Conservation (phyloP, 2,888 invertebrate genomes). For the Crematogaster levior region DNA sequence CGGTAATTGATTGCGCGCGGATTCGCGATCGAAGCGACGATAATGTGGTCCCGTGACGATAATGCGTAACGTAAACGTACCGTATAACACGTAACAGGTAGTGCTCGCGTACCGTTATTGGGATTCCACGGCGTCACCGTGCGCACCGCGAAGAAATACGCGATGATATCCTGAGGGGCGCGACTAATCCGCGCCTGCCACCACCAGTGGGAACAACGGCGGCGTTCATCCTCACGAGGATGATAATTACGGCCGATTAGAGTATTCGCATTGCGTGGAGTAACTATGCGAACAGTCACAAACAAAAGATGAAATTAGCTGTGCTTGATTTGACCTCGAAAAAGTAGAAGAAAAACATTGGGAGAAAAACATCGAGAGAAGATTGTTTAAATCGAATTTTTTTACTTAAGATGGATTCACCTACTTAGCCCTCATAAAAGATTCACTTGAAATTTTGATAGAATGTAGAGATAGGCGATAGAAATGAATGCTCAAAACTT, state of each 20-base stretch:
- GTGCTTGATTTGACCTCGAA: neutral
- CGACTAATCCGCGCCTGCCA: constrained; percentile 28
- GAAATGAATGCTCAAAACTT: too few species aligned
- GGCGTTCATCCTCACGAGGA: constrained; percentile 39
- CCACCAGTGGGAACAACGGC: constrained; percentile 27
- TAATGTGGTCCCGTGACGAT: constrained; percentile 53
- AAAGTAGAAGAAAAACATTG: too few species aligned
- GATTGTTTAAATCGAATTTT: neutral
- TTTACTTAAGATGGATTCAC: neutral
- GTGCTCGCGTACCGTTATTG: constrained; percentile 67
- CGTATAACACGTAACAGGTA: constrained; percentile 69
- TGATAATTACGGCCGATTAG: constrained; percentile 63
- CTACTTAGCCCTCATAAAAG: too few species aligned
- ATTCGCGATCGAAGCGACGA: constrained; percentile 56
- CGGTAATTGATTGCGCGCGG: constrained; percentile 19
- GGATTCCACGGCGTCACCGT: constrained; percentile 57
- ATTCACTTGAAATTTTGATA: too few species aligned
- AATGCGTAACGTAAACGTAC: constrained; percentile 63
- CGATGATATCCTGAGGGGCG: constrained; percentile 20
- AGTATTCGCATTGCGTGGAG: constrained; percentile 27
- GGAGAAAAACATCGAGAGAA: neutral
- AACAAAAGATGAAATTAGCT: constrained; percentile 3
- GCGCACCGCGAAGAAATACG: constrained; percentile 42
- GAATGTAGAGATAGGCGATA: too few species aligned
- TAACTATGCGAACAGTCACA: neutral